Percentiles rank a stretch among this genome's conserved stretches.
Conservation (phyloP, 1,140 invertebrate genomes). For the Platyura marginata region DNA sequence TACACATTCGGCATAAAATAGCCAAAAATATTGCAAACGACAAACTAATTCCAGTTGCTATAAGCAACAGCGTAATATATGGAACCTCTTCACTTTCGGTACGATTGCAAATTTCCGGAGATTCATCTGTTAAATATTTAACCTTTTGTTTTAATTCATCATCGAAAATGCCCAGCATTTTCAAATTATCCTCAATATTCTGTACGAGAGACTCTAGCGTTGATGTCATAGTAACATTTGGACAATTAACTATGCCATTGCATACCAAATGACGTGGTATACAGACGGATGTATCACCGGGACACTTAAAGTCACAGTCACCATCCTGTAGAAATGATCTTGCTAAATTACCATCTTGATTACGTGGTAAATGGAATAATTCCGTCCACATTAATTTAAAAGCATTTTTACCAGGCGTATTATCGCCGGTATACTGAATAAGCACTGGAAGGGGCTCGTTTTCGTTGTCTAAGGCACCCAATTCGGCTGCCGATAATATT, state of each 20-base stretch:
- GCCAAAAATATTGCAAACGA: conserved; percentile 24
- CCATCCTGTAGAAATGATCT: conserved; percentile 46
- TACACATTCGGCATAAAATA: conserved; percentile 25
- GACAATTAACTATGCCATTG: conserved; percentile 75
- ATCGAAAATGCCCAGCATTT: conserved; percentile 31
- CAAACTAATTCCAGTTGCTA: conserved; percentile 27
- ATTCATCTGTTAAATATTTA: conserved; percentile 37
- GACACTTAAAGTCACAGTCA: conserved; percentile 64
- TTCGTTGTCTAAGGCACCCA: conserved; percentile 38
- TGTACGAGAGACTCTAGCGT: conserved; percentile 27
- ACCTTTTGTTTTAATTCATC: conserved; percentile 24
- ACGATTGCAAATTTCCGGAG: conserved; percentile 38
- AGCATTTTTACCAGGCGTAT: conserved; percentile 46
- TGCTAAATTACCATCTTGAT: conserved; percentile 59
- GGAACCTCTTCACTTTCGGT: conserved; percentile 19
- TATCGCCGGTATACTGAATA: conserved; percentile 44
- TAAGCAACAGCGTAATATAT: conserved; percentile 31
- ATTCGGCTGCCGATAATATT: conserved; percentile 52
- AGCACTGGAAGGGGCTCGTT: conserved; percentile 38
- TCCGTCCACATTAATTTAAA: conserved; percentile 83
- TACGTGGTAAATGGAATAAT: conserved; percentile 65
- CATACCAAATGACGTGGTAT: conserved; percentile 64
- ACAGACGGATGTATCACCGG: conserved; percentile 58
- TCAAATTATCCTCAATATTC: conserved; percentile 32
- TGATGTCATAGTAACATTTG: conserved; percentile 35